Base-by-base conservation (phyloP, 2,888 invertebrate species). In the Terebella lapidaria region DNA sequence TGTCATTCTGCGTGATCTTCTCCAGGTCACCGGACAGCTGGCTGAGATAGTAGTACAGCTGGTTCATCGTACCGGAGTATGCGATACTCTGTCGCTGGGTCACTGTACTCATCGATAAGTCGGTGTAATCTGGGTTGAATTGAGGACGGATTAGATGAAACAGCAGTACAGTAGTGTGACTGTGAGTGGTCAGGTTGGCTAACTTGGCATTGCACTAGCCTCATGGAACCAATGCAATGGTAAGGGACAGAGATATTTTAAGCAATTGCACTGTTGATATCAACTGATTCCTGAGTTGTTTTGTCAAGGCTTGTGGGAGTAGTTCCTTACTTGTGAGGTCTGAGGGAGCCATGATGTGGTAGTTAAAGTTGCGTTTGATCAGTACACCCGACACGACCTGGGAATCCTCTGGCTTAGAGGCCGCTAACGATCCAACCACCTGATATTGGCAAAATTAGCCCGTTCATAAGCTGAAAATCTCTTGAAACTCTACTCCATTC, bases 281-380 rank as follows among this genome's bases (percentile, higher is more conserved):
- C n/a, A n/a, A n/a, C n/a, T n/a, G n/a, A n/a, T n/a, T n/a, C n/a
- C n/a, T n/a, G n/a, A n/a, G n/a, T n/a, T n/a, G n/a, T n/a, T n/a
- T n/a, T n/a, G n/a, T n/a, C n/a, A n/a, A n/a, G n/a, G n/a, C n/a
- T n/a, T n/a, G n/a, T n/a, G n/a, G n/a, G n/a, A n/a, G n/a, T n/a
- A n/a, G n/a, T n/a, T n/a, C n/a, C 63, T 84, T 76, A 89, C 89
- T 95, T 65, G 91, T 88, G 25, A 99, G 84, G 82, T 99, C 99
- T 2, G 87, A 85, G 0, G 97, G 90, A 1, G 92, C 89, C 67
- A 99, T 83, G 58, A 99, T 86, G 79, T 97, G 95, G 79, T 97
- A 99, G 82, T 94, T 96, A 79, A 99, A 99, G 82, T 99, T 97
- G 59, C 96, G 85, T 81, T 96, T 96, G 1, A 99, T 94, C 47